Evolutionary conservation across 30 jellyfish, hydroid and myxozoan genomes (phyloP).

Genomic region (Aurelia aurita): DNA sequence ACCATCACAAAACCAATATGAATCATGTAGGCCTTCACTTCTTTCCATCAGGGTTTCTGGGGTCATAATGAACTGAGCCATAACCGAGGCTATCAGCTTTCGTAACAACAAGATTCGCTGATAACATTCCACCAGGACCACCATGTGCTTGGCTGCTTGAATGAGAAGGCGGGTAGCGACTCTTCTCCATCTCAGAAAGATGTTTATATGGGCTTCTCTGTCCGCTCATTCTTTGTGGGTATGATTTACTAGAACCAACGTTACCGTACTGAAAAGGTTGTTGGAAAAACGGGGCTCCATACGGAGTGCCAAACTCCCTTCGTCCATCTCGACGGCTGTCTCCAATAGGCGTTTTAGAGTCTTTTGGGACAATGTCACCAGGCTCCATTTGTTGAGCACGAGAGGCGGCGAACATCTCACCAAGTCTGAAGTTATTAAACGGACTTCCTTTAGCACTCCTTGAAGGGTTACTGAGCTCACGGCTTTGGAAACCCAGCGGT

Average conservation of each 20-base stretch:
- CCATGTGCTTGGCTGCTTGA: conserved; percentile 68
- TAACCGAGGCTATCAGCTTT: conserved; percentile 68
- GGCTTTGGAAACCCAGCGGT: conserved; percentile 61
- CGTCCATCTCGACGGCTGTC: conserved; percentile 55
- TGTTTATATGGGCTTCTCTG: conserved; percentile 78
- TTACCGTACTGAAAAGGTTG: conserved; percentile 48
- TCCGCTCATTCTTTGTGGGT: conserved; percentile 50
- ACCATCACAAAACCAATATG: neutral
- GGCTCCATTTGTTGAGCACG: conserved; percentile 53
- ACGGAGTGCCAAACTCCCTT: conserved; percentile 50
- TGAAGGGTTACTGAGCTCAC: conserved; percentile 65
- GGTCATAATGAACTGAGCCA: conserved; percentile 70
- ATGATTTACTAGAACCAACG: conserved; percentile 43
- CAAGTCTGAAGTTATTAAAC: conserved; percentile 33
- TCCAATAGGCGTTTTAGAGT: conserved; percentile 48
- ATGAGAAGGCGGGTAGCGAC: conserved; percentile 55
- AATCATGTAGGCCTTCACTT: neutral
- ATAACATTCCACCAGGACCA: conserved; percentile 68
- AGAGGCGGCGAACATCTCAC: conserved; percentile 58
- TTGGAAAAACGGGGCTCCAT: conserved; percentile 46
- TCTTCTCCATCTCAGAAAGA: conserved; percentile 53
- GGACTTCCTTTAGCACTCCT: conserved; percentile 73
- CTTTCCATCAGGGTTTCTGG: conserved; percentile 60
- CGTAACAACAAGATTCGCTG: conserved; percentile 68
- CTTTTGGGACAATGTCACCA: conserved; percentile 31